Percentiles rank a stretch among this genome's conserved stretches.
These are phyloP conservation scores for Ameiurus melas DNA, from an alignment of 2,113 vertebrate species.

Conservation along the genomic window DNA sequence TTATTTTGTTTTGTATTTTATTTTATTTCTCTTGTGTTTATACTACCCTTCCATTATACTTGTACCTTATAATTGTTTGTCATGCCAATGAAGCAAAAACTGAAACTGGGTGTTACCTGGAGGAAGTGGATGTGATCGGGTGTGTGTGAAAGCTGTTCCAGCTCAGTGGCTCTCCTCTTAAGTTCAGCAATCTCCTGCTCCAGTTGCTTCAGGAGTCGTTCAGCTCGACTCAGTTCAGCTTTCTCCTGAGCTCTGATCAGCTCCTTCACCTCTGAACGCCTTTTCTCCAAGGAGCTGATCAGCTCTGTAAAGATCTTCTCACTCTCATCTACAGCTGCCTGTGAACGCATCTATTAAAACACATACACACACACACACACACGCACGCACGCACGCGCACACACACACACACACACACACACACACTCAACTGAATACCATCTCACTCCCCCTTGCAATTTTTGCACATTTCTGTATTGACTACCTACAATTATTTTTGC, in stretches of 20 bases:
- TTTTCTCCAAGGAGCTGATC: not conserved
- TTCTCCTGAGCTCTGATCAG: not conserved
- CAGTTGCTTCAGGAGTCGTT: not conserved
- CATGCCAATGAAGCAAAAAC: too few species aligned
- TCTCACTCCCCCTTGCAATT: too few species aligned
- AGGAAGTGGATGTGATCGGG: constrained; percentile 46
- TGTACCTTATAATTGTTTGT: too few species aligned
- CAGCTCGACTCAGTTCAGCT: not conserved
- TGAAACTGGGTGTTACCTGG: constrained; percentile 28
- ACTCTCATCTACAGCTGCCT: not conserved
- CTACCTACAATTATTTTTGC: too few species aligned
- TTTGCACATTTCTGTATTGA: too few species aligned
- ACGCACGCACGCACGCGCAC: too few species aligned
- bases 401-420: too few species aligned
- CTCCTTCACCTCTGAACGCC: not conserved
- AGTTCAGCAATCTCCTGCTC: constrained; percentile 41
- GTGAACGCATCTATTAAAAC: not conserved
- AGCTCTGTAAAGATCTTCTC: constrained; percentile 1
- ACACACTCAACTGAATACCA: too few species aligned
- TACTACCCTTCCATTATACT: too few species aligned
- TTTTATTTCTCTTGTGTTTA: too few species aligned
- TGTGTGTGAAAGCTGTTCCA: constrained; percentile 47
- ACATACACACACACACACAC: too few species aligned
- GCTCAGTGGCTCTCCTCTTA: constrained; percentile 36
- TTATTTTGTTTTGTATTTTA: too few species aligned